Evolutionary conservation across 1,140 invertebrate genomes (phyloP), one percentile per base, ranked within the genome.

Genomic region (Drosophila auraria): DNA sequence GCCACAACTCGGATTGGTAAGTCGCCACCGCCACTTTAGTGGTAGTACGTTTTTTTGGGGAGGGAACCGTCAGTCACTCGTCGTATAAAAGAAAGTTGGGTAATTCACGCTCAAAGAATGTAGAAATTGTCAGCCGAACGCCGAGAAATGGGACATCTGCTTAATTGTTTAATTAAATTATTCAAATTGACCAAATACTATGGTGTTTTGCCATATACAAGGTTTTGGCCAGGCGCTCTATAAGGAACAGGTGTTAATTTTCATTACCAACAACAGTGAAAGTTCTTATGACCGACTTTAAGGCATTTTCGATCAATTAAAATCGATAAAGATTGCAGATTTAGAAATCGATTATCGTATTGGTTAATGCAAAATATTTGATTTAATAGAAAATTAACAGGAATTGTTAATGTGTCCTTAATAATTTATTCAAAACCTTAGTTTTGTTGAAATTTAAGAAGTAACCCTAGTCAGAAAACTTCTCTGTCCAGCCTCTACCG

Each of bases 1-100:
- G 14, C 62, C 53, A 59, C 23, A n/a, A 8, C 20, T 40, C 8
- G 27, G 44, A 63, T 74, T 69, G 80, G 69, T 78, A 78, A 82
- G 80, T 64, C 3, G 27, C 38, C 27, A 6, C 27, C 36, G 14
- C 54, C 54, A 57, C 54, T 30, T 27, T 12, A 11, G 11, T 50
- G 45, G 61, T 49, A 63, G 71, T 57, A 57, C 54, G 33, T 8
- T 50, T 36, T 36, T 20, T 36, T 40, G n/a, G 25, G 11, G 11
- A 38, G 17, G 33, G 53, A 38, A 56, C 8, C 36, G 17, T 1
- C 30, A 17, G 8, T 5, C 44, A 45, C 17, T 45, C 5, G 25
- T 33, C n/a, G 14, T 20, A 38, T 38, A 36, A 75, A 75, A 42
- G 71, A 75, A 75, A 75, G 72, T 75, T 74, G 15, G 33, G n/a